phyloP scores from a whole-genome alignment of 2,888 invertebrate genomes.

The Barypeithes pellucidus region DNA sequence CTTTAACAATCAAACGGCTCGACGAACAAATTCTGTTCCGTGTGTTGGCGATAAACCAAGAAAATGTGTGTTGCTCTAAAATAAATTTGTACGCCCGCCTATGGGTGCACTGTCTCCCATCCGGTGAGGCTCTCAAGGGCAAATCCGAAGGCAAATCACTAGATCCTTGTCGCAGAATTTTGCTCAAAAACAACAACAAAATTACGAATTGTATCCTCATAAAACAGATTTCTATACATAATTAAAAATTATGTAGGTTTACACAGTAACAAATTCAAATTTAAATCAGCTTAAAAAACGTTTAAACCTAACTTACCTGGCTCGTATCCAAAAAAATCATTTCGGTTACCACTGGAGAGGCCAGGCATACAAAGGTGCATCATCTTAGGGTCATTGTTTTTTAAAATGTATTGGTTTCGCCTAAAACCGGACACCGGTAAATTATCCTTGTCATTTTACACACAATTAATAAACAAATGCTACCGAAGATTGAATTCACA shows the following conservation, averaged over 20 bases:
- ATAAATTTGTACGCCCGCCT: slow-evolving; percentile 31
- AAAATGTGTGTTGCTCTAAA: too few relatives aligned
- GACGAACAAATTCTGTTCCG: too few relatives aligned
- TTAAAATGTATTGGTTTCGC: slow-evolving; percentile 56
- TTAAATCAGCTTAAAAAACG: background rate
- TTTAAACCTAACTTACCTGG: slow-evolving; percentile 33
- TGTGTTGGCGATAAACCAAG: too few relatives aligned
- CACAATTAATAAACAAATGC: too few relatives aligned
- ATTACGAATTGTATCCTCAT: too few relatives aligned
- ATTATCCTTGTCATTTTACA: background rate
- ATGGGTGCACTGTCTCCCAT: slow-evolving; percentile 29
- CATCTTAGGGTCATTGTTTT: slow-evolving; percentile 58
- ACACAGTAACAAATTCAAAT: background rate
- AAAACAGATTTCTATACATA: background rate
- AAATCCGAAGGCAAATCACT: slow-evolving; percentile 31
- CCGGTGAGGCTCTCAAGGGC: slow-evolving; percentile 34
- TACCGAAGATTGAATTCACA: too few relatives aligned
- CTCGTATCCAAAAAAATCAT: slow-evolving; percentile 41
- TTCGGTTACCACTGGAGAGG: slow-evolving; percentile 39
- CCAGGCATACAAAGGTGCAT: slow-evolving; percentile 45
- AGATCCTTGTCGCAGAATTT: slow-evolving; percentile 23
- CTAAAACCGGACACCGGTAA: slow-evolving; percentile 38
- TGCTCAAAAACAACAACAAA: background rate
- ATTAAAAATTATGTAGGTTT: too few relatives aligned
- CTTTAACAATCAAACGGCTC: too few relatives aligned